Percentiles rank a stretch among this genome's conserved stretches.
phyloP scores from a whole-genome alignment of 1,140 invertebrate genomes.

The Drosophila varians region DNA sequence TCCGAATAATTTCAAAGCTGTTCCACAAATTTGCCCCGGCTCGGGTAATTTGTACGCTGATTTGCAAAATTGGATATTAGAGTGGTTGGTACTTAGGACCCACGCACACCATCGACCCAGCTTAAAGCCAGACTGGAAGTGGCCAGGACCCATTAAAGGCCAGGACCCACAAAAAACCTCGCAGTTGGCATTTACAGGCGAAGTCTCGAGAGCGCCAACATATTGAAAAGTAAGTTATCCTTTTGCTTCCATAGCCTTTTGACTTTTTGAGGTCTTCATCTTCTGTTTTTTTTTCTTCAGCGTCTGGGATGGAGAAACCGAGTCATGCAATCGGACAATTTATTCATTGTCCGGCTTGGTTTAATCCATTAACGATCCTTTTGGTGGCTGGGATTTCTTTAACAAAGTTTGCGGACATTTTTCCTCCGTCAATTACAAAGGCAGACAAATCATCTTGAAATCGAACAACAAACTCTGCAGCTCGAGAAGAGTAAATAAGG shows the following conservation, averaged over 20 bases:
- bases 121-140: conserved; percentile 24
- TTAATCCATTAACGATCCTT: conserved; percentile 74
- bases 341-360: conserved; percentile 62
- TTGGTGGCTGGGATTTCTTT: neutral
- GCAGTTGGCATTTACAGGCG: conserved; percentile 73
- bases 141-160: conserved; percentile 15
- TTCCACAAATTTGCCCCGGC: conserved; percentile 34
- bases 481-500: neutral
- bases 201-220: conserved; percentile 67
- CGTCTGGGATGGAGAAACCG: conserved; percentile 20
- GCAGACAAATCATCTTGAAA: conserved; percentile 16
- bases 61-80: conserved; percentile 69
- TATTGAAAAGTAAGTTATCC: conserved; percentile 65
- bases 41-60: conserved; percentile 76
- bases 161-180: conserved; percentile 40
- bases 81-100: conserved; percentile 34
- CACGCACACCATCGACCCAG: neutral
- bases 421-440: conserved; percentile 38
- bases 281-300: neutral
- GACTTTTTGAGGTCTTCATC: conserved; percentile 8
- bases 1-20: conserved; percentile 2
- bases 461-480: neutral
- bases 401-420: conserved; percentile 31
- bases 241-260: neutral
- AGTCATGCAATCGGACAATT: conserved; percentile 62